Base-by-base conservation (phyloP, 2,113 vertebrate genomes). In the Heterocephalus glaber region DNA sequence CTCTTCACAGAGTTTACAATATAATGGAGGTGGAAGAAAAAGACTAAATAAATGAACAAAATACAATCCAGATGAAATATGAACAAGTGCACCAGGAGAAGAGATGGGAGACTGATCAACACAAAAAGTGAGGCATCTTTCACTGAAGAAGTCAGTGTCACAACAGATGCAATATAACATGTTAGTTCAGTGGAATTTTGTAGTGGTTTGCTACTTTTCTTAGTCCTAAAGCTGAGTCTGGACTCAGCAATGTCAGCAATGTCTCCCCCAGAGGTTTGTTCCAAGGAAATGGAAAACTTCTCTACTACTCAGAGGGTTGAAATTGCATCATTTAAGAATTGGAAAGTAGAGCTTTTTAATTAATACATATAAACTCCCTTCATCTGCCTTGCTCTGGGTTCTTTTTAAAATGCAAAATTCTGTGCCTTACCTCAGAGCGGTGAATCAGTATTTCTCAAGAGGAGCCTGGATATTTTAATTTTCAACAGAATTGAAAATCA, bases 371-470 rank as follows among this genome's bases (percentile, higher is more conserved):
- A 28, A 89, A 61, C 12, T 8, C 1, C 35, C 41, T 61, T 12
- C n/a, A 52, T 66, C 2, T 76, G 16, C 19, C 68, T 17, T 65
- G n/a, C 38, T 41, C 7, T 19, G 1, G 26, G 5, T 87, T 83
- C 38, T 60, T 80, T 86, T 47, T 88, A 60, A 77, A 90, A 95
- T 38, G 22, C 14, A 70, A 41, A 82, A 49, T 89, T 76, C 7
- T 72, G 20, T 28, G 24, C 5, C 54, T 89, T 24, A 60, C 11
- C 6, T 92, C 49, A 91, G 19, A 74, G 16, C 7, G 94, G 22
- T 44, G 47, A 93, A 90, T 60, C 70, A 83, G 33, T 92, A 76
- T 87, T 94, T 94, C 58, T 92, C 49, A 89, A 58, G 1, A n/a
- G 47, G 24, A 70, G 7, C 10, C 3, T 41, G 33, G 22, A 68